A percentile compares a stretch with the other conserved stretches of the same genome.
phyloP scores from a whole-genome alignment of 2,888 invertebrate species.

The Ochropacha duplaris region DNA sequence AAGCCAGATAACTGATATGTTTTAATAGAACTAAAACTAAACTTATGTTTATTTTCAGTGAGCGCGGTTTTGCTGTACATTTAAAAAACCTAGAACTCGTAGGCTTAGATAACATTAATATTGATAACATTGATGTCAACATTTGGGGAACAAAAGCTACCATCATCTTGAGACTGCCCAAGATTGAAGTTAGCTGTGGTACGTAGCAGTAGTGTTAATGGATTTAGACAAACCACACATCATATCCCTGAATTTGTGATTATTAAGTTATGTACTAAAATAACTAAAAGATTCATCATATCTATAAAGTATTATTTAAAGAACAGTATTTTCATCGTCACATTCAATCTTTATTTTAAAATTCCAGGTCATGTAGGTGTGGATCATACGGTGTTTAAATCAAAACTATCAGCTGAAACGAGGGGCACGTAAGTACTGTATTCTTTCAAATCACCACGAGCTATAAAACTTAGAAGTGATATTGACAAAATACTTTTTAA shows the following conservation, averaged over 20 bases:
- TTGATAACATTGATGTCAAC: neutral
- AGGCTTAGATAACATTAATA: neutral
- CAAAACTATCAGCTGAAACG: neutral
- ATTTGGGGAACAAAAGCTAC: neutral
- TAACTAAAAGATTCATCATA: too few species aligned
- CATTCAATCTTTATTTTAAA: neutral
- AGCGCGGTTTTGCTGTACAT: neutral
- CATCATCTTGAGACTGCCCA: neutral
- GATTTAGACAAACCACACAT: too few species aligned
- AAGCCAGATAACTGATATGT: too few species aligned
- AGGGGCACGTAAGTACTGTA: neutral
- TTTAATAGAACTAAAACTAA: too few species aligned
- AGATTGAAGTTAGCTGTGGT: neutral
- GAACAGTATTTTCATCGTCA: too few species aligned
- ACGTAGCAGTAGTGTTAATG: neutral
- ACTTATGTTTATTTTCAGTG: neutral
- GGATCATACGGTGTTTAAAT: neutral
- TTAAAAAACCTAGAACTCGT: neutral
- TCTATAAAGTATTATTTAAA: too few species aligned
- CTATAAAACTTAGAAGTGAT: too few species aligned
- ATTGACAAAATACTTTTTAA: too few species aligned
- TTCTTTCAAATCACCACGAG: too few species aligned
- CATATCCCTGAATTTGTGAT: too few species aligned
- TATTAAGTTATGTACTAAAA: too few species aligned
- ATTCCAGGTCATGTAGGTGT: neutral